phyloP scores from a whole-genome alignment of 92 coral and sea anemone genomes.

The Metridium senile region DNA sequence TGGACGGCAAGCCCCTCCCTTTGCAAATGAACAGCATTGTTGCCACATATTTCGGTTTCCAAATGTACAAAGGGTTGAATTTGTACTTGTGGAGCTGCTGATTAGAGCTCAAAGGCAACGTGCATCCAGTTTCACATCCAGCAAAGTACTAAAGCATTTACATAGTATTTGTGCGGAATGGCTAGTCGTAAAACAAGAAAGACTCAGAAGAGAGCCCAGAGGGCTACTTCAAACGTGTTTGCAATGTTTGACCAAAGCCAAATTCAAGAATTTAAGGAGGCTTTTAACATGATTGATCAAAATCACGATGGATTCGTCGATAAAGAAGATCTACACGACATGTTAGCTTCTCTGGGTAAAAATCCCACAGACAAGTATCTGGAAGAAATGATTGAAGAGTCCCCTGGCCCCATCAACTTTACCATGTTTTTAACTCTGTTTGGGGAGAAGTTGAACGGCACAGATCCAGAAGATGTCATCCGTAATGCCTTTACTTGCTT shows the following conservation, averaged over 20 bases:
- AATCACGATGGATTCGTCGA: conserved; percentile 98
- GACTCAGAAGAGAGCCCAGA: conserved; percentile 93
- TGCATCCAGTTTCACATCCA: not conserved
- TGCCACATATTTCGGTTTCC: conserved; percentile 17
- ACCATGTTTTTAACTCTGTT: conserved; percentile 97
- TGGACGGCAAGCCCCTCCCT: conserved; percentile 7
- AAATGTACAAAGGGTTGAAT: not conserved
- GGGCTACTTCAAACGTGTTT: conserved; percentile 98
- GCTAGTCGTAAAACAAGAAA: conserved; percentile 87
- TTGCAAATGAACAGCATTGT: not conserved
- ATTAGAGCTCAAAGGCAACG: not conserved
- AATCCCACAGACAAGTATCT: conserved; percentile 84
- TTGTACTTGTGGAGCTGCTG: not conserved
- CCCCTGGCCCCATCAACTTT: conserved; percentile 98
- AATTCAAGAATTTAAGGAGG: conserved; percentile 99
- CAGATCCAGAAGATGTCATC: conserved; percentile 97
- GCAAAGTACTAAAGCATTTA: not conserved
- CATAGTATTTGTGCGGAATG: too few species aligned
- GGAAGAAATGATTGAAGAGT: conserved; percentile 89
- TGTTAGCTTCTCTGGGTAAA: conserved; percentile 98
- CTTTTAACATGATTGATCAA: conserved; percentile 99
- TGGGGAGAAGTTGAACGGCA: conserved; percentile 96
- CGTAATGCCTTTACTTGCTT: conserved; percentile 95
- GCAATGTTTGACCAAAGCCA: conserved; percentile 99
- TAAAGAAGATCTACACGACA: conserved; percentile 97